Conservation (phyloP, 2,113 vertebrate genomes). For the Hylia prasina region DNA sequence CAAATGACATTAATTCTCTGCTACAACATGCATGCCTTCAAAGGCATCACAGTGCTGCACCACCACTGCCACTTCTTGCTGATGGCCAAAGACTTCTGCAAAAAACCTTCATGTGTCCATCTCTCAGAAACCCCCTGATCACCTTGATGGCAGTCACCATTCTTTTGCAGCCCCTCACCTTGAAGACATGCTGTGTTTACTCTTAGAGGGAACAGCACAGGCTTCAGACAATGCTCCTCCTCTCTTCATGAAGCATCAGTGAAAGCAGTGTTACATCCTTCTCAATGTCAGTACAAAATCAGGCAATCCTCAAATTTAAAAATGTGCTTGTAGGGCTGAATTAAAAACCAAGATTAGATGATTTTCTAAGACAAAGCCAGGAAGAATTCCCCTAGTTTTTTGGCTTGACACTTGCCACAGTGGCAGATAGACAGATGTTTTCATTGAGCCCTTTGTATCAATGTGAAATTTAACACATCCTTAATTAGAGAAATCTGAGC, state of each 20-base stretch:
- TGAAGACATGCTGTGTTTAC: not conserved
- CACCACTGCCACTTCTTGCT: not conserved
- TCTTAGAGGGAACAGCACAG: not conserved
- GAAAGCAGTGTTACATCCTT: not conserved
- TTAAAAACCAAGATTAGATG: not conserved
- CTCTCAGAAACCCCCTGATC: fast-evolving
- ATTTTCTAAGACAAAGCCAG: not conserved
- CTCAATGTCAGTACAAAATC: not conserved
- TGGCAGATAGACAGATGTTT: not conserved
- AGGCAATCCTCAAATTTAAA: not conserved
- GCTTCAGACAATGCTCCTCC: not conserved
- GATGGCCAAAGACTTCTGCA: not conserved
- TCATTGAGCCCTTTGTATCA: not conserved
- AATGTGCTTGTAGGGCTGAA: not conserved
- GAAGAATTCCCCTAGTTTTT: not conserved
- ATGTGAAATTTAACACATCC: not conserved
- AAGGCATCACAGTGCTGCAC: not conserved
- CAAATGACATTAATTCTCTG: not conserved
- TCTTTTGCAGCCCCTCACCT: not conserved
- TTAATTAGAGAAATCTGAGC: not conserved
- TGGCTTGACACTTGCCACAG: not conserved
- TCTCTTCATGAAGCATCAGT: not conserved
- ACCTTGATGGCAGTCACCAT: not conserved
- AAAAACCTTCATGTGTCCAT: not conserved
- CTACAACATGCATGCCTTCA: not conserved